Base-by-base conservation (phyloP, 2,113 vertebrate genomes). In the Nycticebus coucang region DNA sequence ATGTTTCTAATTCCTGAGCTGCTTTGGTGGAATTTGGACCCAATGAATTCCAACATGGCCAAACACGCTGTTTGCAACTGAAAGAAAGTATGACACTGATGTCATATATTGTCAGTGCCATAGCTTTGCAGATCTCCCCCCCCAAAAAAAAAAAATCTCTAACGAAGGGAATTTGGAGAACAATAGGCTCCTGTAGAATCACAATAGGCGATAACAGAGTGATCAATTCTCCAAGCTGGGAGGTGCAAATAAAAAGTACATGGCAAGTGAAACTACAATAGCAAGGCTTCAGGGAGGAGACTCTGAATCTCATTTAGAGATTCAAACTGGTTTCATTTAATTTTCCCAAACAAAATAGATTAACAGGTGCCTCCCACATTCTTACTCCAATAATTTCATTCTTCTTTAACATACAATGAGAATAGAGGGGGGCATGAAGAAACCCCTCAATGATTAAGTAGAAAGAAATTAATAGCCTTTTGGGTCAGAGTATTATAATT, bases 401-500 rank as follows among this genome's bases (percentile, higher is more conserved):
- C 53, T 93, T 97, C 72, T 53, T 96, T 87, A 78, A 80, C 72
- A 87, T 89, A 94, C 41, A 94, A 41, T 92, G 71, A 93, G 68
- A 96, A 82, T 93, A 85, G 24, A 78, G 60, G 19, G 50, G 21
- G 10, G 7, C 68, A 93, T 37, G 41, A 62, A 91, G 41, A 91
- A 95, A 53, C 50, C 28, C 35, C 68, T 93, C 82, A 74, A 12
- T 93, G 79, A 83, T 92, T 89, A 87, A 90, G 33, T 90, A 86
- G 79, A 78, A 95, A 66, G 37, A 96, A 89, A 90, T 88, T 80
- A 95, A 94, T 92, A 96, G 28, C 35, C 28, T 92, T 95, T 90
- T 41, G 45, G 41, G 59, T 96, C 78, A 82, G 78, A 90, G 37
- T 94, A 94, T 97, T 97, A 62, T 75, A 88, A 91, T 93, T 97